These are phyloP conservation scores for Augiades crinisus DNA, from an alignment of 2,888 invertebrate species.

Conservation along the genomic window DNA sequence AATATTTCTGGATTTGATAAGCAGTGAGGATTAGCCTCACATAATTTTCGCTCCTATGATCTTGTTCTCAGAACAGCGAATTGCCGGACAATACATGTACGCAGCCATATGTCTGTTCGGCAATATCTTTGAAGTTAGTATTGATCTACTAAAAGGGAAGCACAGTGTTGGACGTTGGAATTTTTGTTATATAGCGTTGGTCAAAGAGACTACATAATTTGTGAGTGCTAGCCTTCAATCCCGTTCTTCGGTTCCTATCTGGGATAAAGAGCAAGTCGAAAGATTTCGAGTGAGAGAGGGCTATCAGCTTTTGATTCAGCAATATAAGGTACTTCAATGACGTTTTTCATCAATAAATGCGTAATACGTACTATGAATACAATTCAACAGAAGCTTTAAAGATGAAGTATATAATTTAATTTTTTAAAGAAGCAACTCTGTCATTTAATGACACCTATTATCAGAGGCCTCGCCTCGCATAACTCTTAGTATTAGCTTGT, in stretches of 20 bases:
- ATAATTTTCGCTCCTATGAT: neutral
- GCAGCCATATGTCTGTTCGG: no score
- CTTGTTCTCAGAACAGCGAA: constrained; percentile 3
- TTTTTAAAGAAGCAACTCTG: no score
- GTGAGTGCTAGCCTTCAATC: constrained; percentile 6
- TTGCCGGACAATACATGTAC: neutral
- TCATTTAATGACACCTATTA: no score
- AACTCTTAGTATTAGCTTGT: neutral
- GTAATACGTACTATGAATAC: no score
- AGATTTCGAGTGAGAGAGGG: no score
- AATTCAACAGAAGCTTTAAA: no score
- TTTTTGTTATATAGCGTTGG: neutral
- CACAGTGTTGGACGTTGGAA: no score
- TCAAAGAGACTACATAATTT: neutral
- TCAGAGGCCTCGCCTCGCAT: neutral
- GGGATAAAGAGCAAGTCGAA: no score
- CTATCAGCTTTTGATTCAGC: no score
- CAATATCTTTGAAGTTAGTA: neutral
- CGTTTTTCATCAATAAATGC: no score
- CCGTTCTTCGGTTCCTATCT: neutral
- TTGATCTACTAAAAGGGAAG: neutral
- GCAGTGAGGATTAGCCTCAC: constrained; percentile 5
- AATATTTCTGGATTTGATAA: neutral
- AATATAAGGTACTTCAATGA: no score
- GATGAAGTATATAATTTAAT: no score